Base-by-base conservation (phyloP, 2,888 invertebrate species). In the Oxystoma pomonae region DNA sequence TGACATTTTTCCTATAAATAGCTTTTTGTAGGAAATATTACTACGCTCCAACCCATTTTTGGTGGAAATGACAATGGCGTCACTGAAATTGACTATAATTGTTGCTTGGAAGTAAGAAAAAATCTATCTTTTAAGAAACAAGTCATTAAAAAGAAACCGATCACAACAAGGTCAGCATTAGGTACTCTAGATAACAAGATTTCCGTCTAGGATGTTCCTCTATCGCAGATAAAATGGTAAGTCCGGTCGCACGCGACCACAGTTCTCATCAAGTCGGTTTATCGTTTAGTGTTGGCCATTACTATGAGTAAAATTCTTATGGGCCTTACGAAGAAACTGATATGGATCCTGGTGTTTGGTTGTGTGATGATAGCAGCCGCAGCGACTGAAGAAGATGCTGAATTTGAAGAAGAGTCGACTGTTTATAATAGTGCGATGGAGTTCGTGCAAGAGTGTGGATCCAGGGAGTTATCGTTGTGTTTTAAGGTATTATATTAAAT, bases 401-500 rank as follows among this genome's bases (percentile, higher is more conserved):
- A 83, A 55, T 81, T 81, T 60, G 78, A 81, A 72, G 78, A 80
- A 56, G 84, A 85, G 62, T 84, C 86, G 67, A 85, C 83, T 51
- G 75, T 84, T 57, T 78, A 90, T 75, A 86, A 86, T 70, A 85
- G 85, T 53, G 89, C 89, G 9, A 81, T 90, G 64, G 85, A 83
- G 75, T 87, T 90, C 78, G 82, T 90, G 67, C 86, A 88, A 81
- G 88, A 88, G 74, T 91, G 91, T 79, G 86, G 87, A 59, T 83
- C 85, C 71, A 87, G 85, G 73, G 87, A 88, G 72, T 83, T 90
- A 79, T 81, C 85, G 67, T 77, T 88, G 72, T 91, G 91, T 82
- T 83, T 90, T 73, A 91, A 91, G 87, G 90, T 90, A 82, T 35
- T 35, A 12, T 35, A 35, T n/a, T n/a, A n/a, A n/a, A n/a, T n/a